Evolutionary conservation across 2,113 vertebrate genomes (phyloP), one percentile per base, ranked within the genome.

Genomic region (Ceyx cyanopectus): DNA sequence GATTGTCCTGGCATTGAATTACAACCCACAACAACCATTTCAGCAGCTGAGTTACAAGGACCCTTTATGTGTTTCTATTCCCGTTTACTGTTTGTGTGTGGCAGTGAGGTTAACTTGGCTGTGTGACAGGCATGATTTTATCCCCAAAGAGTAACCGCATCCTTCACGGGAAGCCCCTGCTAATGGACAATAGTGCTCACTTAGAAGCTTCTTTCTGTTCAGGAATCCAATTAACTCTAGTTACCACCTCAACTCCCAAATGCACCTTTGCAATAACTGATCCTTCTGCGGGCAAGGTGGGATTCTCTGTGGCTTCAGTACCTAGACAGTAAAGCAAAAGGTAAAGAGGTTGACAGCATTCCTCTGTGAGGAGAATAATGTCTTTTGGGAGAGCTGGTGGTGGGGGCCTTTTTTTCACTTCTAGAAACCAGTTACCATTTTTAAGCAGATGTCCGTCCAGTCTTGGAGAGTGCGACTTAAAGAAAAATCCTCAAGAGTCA

Each of bases 401-500:
- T 3, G 72, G 17, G 37, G 10, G 66, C n/a, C 48, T 77, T 84
- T 67, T 34, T 14, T 34, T 73, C 37, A 37, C 68, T 73, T 29
- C 57, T 26, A 76, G 79, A 29, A 94, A 51, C 46, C 65, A 48
- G 58, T 90, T 62, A 77, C 70, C 34, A 43, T 82, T 84, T 93
- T 57, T 57, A 85, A 93, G 72, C 58, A 85, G 89, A 89, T 48
- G 85, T 58, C 37, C 54, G 26, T 1, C 61, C 53, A 87, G 87
- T 56, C 60, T 81, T 61, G 78, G 72, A 78, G 63, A 58, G 48
- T 85, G 85, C 1, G 0, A 81, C 82, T 58, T 57, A 51, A 58
- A 68, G 72, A 92, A 81, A 61, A 73, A 87, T n/a, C 81, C 51
- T 56, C 81, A 61, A 22, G 15, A 41, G 43, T 93, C 81, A 94